Evolutionary conservation across 2,113 vertebrate species (phyloP).

Genomic region (Sarotherodon lohbergeri): DNA sequence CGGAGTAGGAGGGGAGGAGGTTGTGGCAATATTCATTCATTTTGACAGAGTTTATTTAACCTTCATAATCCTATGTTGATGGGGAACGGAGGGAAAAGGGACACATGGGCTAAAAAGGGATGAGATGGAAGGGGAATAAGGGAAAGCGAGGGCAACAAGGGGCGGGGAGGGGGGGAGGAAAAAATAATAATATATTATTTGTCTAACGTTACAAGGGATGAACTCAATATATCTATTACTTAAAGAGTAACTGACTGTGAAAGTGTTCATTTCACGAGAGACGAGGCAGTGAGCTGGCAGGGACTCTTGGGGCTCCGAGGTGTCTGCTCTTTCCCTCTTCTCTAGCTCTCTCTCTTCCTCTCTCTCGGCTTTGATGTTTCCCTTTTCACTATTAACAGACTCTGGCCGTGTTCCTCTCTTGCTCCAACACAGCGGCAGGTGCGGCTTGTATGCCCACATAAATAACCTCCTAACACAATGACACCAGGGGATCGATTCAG

Average conservation of each 20-base stretch:
- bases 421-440: conserved; percentile 96
- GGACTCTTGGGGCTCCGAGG: conserved; percentile 86
- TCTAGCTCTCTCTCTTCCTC: conserved; percentile 21
- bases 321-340: conserved; percentile 67
- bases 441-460: conserved; percentile 99
- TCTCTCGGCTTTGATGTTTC: conserved; percentile 80
- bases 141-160: conserved; percentile 2
- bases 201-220: conserved; percentile 98
- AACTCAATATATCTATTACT: conserved; percentile 99
- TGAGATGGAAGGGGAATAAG: neutral
- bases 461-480: conserved; percentile 96
- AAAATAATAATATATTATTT: conserved; percentile 98
- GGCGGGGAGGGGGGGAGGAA: conserved; percentile 4
- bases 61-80: conserved; percentile 96
- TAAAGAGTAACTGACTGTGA: conserved; percentile 99
- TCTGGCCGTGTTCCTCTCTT: conserved; percentile 92
- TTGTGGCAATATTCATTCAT: conserved; percentile 83
- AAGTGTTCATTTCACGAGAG: conserved; percentile 90
- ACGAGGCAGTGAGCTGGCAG: conserved; percentile 82
- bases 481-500: conserved; percentile 92
- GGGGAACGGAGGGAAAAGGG: conserved; percentile 50
- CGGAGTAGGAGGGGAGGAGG: conserved; percentile 36
- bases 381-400: conserved; percentile 98
- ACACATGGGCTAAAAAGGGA: conserved; percentile 12
- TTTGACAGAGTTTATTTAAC: conserved; percentile 95